These are phyloP conservation scores for Rousettus leschenaultii DNA, from an alignment of 2,113 vertebrate genomes.

Conservation along the genomic window DNA sequence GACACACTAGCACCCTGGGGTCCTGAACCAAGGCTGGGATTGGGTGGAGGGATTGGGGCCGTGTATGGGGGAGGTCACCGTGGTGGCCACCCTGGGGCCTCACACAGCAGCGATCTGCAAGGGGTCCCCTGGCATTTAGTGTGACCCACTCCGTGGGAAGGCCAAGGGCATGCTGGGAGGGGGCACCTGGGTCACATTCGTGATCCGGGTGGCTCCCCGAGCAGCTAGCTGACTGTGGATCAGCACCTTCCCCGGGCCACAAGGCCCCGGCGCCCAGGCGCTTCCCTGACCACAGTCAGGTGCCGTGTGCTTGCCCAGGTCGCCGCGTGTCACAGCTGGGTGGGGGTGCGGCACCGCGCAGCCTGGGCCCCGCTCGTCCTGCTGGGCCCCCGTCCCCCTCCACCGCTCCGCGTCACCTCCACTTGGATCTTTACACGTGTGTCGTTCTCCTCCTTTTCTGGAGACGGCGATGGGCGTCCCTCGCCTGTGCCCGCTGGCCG, in stretches of 20 bases:
- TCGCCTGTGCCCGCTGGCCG: no score
- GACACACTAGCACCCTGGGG: background rate
- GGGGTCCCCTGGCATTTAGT: background rate
- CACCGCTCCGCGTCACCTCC: no score
- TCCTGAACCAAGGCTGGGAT: background rate
- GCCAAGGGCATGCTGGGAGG: background rate
- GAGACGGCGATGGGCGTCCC: background rate
- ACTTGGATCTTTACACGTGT: accelerated
- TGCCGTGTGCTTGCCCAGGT: no score
- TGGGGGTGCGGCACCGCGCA: accelerated
- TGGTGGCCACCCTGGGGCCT: background rate
- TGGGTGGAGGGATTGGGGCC: accelerated
- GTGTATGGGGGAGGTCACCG: background rate
- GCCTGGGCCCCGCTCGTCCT: background rate
- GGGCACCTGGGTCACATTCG: no score
- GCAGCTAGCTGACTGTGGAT: background rate
- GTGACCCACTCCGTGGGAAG: background rate
- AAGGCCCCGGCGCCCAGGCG: background rate
- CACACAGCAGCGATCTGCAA: background rate
- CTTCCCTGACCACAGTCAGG: background rate
- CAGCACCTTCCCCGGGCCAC: background rate
- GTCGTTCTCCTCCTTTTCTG: background rate
- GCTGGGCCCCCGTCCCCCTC: no score
- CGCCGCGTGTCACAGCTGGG: background rate
- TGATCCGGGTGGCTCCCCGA: background rate